These are phyloP conservation scores for Littorina saxatilis DNA, from an alignment of 1,140 invertebrate species.

Conservation along the genomic window DNA sequence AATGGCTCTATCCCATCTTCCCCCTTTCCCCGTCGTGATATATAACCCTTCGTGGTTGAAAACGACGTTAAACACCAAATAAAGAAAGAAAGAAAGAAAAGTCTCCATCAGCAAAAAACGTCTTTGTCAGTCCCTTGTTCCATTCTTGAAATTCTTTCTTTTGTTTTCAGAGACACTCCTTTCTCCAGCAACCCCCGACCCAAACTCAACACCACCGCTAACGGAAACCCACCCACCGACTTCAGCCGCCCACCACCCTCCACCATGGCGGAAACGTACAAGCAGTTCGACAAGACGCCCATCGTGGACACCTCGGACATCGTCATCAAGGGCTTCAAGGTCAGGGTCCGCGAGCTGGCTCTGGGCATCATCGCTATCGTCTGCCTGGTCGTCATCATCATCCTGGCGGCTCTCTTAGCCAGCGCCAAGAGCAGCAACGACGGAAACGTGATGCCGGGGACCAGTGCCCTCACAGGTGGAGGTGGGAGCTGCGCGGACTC, in stretches of 20 bases:
- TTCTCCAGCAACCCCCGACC: neutral
- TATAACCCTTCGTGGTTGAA: no score
- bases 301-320: conserved; percentile 54
- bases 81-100: no score
- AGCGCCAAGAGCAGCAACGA: conserved; percentile 29
- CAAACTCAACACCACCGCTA: neutral
- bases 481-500: conserved; percentile 19
- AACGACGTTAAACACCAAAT: no score
- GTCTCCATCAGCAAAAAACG: neutral
- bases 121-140: neutral
- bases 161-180: neutral
- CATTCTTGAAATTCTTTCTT: no score
- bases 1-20: no score
- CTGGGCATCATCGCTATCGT: conserved; percentile 45
- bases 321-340: conserved; percentile 47
- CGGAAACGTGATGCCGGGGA: neutral
- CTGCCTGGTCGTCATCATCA: conserved; percentile 51
- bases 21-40: no score
- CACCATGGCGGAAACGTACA: conserved; percentile 55
- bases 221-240: neutral
- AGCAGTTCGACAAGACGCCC: conserved; percentile 57
- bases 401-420: conserved; percentile 55
- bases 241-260: neutral
- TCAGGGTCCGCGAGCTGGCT: conserved; percentile 56
- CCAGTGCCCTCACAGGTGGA: conserved; percentile 18